Percentiles rank a stretch among this genome's conserved stretches.
phyloP scores from a whole-genome alignment of 2,888 invertebrate genomes.

The Tachina grossa region DNA sequence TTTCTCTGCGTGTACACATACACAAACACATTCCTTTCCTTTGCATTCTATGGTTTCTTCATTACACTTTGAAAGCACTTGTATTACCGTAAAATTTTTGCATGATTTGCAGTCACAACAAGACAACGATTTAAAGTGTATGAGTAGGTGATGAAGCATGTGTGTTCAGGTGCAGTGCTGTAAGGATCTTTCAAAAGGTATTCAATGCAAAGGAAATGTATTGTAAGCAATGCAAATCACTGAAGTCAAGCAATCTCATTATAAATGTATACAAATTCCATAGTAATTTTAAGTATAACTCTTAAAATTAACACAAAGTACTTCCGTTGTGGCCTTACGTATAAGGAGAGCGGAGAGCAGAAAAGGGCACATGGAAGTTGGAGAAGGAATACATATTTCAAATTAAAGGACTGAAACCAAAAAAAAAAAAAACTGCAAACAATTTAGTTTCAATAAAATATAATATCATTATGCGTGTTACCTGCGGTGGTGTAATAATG shows the following conservation, averaged over 20 bases:
- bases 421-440: no score
- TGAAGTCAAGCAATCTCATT: constrained; percentile 57
- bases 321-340: constrained; percentile 28
- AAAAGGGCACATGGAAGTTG: not conserved
- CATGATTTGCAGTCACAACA: not conserved
- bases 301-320: constrained; percentile 39
- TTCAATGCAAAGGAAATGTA: constrained; percentile 38
- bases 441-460: no score
- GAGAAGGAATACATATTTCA: not conserved
- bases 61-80: not conserved
- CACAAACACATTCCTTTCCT: not conserved
- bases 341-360: not conserved
- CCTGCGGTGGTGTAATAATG: no score
- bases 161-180: constrained; percentile 18
- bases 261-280: constrained; percentile 49
- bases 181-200: constrained; percentile 7
- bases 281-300: constrained; percentile 49
- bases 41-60: not conserved
- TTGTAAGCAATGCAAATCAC: constrained; percentile 44
- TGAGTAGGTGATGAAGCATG: not conserved
- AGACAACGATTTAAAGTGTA: not conserved
- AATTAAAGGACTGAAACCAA: not conserved
- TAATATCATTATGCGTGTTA: no score
- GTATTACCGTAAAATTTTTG: not conserved
- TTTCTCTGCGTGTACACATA: no score